A percentile compares a stretch with the other conserved stretches of the same genome.
phyloP scores from a whole-genome alignment of 2,113 vertebrate genomes.

The Nothocercus julius region DNA sequence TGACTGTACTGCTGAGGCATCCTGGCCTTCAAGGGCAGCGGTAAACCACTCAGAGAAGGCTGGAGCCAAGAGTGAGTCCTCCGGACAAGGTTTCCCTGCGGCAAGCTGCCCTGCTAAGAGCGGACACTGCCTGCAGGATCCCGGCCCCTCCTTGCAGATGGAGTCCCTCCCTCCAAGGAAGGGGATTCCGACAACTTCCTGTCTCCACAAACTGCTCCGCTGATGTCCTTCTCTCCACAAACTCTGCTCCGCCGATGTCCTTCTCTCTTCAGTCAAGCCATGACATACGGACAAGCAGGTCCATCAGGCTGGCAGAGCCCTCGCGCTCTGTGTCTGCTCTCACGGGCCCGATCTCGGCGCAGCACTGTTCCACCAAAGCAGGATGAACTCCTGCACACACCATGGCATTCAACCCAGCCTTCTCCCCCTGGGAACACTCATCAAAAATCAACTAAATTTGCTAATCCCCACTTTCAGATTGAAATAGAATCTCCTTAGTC shows the following conservation, averaged over 20 bases:
- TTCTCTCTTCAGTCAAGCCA: background rate
- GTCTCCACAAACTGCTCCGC: background rate
- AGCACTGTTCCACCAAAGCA: background rate
- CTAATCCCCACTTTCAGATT: background rate
- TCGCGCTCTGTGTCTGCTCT: background rate
- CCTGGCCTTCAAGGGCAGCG: background rate
- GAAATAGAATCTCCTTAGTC: background rate
- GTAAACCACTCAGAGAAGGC: background rate
- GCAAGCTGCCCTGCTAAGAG: background rate
- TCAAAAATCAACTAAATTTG: background rate
- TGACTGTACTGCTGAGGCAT: background rate
- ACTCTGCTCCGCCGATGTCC: background rate
- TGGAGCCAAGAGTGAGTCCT: background rate
- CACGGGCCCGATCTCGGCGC: background rate
- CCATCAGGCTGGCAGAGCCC: background rate
- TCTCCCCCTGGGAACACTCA: background rate
- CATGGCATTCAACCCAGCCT: background rate
- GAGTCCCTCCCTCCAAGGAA: background rate
- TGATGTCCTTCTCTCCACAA: background rate
- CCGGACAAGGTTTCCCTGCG: background rate
- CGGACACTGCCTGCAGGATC: background rate
- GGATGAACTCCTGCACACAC: background rate
- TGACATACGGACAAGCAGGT: background rate
- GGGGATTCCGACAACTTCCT: background rate
- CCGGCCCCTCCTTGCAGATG: background rate